Evolutionary conservation across 2,113 vertebrate species (phyloP), one percentile per base, ranked within the genome.

Genomic region (Raja brachyura): DNA sequence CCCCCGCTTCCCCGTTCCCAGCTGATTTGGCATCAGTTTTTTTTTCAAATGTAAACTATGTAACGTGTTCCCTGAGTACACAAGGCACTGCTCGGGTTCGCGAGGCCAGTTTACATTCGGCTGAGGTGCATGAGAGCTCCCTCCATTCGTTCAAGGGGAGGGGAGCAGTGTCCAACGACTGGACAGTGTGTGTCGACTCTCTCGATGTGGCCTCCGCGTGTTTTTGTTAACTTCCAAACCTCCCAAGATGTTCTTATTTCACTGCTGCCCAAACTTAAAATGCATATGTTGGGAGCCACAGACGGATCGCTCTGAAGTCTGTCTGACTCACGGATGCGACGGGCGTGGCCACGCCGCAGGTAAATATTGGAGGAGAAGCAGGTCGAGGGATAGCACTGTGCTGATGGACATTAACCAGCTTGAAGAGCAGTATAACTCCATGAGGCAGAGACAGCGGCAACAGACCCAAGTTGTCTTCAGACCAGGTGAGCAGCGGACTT

Each of bases 401-500:
- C 95, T 94, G 94, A 98, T 97, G 97, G 97, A 98, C 88, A 94
- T 97, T 5, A 96, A 95, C 68, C 59, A 94, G 28, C 96, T 98
- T 61, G 95, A 96, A 94, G 96, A 97, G 86, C 96, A 97, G 93
- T 97, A 98, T 93, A 94, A 96, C 94, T 95, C 95, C 56, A 96
- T 94, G 90, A 97, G 95, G 93, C 95, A 97, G 93, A 95, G 94
- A 78, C 97, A 97, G 94, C 96, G 94, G 94, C 95, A 95, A 18
- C 94, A 96, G 4, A 96, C 96, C 0, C 95, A 95, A 31, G 94
- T 97, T 94, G 94, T 97, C 61, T 95, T 97, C 94, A 95, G 95
- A 94, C 95, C 95, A 97, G 97, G 97, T 97, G 96, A 90, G 96
- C 54, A 11, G 95, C 93, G 0, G 76, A 94, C 77, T 25, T 48